Evolutionary conservation across 2,797 vertebrate genomes (phyloP).

Genomic region (Loris lydekkerianus): DNA sequence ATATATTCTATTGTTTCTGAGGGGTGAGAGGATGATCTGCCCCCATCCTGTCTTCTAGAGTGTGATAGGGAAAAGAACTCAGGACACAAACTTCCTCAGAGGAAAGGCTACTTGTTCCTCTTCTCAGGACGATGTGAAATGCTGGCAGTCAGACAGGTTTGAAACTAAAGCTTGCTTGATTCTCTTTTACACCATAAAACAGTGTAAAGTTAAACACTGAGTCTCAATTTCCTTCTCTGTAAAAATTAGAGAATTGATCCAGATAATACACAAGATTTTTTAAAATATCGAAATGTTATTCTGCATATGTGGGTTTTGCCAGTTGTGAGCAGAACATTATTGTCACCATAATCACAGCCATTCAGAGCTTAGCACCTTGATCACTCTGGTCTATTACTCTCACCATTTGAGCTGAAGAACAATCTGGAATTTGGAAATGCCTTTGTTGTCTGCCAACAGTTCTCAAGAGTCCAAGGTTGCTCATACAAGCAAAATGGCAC

Average conservation of each 20-base stretch:
- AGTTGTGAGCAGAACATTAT: neutral
- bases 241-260: neutral
- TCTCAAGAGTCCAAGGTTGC: neutral
- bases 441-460: neutral
- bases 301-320: neutral
- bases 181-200: neutral
- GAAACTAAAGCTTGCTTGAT: neutral
- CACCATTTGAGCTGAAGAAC: neutral
- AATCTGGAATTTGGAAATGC: neutral
- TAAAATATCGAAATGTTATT: neutral
- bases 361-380: neutral
- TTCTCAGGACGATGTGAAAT: neutral
- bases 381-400: neutral
- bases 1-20: neutral
- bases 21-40: neutral
- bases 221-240: neutral
- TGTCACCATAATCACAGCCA: neutral
- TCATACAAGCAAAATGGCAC: neutral
- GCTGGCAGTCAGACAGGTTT: neutral
- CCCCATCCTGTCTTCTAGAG: neutral
- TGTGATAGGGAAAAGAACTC: neutral
- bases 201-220: neutral
- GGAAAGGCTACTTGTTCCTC: neutral
- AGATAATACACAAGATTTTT: neutral
- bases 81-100: no score